Evolutionary conservation across 2,113 vertebrate species (phyloP).

Genomic region (Accipiter cooperii): DNA sequence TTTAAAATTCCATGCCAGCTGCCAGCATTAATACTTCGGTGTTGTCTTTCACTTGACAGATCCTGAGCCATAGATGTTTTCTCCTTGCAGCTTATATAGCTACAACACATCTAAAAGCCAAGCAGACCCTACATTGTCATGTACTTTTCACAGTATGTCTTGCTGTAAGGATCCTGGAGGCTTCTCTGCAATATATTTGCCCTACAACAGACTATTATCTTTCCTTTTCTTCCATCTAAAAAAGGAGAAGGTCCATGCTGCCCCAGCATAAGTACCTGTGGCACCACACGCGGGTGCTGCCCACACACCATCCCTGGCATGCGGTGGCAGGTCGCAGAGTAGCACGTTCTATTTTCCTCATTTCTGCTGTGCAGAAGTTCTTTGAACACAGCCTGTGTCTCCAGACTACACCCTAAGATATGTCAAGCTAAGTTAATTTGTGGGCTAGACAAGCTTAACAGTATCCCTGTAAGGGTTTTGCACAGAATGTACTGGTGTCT

Average conservation of each 20-base stretch:
- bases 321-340: fast-evolving
- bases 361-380: not conserved
- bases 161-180: not conserved
- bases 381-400: not conserved
- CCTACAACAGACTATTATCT: not conserved
- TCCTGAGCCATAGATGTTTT: not conserved
- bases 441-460: conserved; percentile 26
- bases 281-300: fast-evolving
- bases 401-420: conserved; percentile 18
- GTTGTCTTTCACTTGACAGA: not conserved
- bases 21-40: not conserved
- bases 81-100: not conserved
- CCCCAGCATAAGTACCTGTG: fast-evolving
- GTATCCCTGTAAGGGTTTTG: not conserved
- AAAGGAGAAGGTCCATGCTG: not conserved
- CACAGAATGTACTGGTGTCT: conserved; percentile 42
- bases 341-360: not conserved
- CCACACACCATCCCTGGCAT: fast-evolving
- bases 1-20: not conserved
- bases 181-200: not conserved
- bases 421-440: conserved; percentile 33
- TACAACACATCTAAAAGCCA: not conserved
- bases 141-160: not conserved
- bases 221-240: not conserved
- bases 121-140: not conserved